Evolutionary conservation across 2,797 vertebrate species (phyloP).

Genomic region (Hydrophis major): DNA sequence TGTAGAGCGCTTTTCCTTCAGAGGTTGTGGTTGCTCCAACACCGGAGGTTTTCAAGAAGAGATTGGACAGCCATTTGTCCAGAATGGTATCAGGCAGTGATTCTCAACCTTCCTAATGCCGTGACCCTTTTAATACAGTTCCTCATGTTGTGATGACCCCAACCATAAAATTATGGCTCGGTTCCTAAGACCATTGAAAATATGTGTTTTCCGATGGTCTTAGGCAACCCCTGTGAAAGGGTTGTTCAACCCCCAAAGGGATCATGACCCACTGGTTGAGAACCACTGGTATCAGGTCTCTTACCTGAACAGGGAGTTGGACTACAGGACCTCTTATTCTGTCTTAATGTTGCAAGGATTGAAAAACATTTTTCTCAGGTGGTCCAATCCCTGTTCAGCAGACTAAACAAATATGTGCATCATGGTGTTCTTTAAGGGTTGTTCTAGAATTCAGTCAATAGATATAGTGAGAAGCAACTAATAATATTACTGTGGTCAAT

Average conservation of each 20-base stretch:
- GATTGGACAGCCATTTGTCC: neutral
- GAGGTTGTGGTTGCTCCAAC: neutral
- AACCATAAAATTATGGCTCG: too few relatives aligned
- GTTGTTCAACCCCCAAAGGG: too few relatives aligned
- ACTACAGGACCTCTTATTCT: neutral
- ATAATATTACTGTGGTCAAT: neutral
- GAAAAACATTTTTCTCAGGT: neutral
- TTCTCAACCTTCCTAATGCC: too few relatives aligned
- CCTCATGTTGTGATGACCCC: too few relatives aligned
- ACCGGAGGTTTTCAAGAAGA: neutral
- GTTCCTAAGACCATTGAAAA: too few relatives aligned
- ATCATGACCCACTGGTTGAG: too few relatives aligned
- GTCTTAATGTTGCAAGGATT: neutral
- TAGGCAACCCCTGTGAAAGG: too few relatives aligned
- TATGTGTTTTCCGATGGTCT: too few relatives aligned
- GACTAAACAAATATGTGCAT: neutral
- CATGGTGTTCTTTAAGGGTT: neutral
- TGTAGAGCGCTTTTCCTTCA: neutral
- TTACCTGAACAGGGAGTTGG: neutral
- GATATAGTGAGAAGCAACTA: neutral
- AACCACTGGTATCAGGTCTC: neutral
- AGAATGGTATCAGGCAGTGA: neutral
- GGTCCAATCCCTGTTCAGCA: neutral
- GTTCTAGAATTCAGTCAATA: neutral
- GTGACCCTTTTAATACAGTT: too few relatives aligned